These are phyloP conservation scores for Vimba vimba DNA, from an alignment of 2,113 vertebrate genomes.

Conservation along the genomic window DNA sequence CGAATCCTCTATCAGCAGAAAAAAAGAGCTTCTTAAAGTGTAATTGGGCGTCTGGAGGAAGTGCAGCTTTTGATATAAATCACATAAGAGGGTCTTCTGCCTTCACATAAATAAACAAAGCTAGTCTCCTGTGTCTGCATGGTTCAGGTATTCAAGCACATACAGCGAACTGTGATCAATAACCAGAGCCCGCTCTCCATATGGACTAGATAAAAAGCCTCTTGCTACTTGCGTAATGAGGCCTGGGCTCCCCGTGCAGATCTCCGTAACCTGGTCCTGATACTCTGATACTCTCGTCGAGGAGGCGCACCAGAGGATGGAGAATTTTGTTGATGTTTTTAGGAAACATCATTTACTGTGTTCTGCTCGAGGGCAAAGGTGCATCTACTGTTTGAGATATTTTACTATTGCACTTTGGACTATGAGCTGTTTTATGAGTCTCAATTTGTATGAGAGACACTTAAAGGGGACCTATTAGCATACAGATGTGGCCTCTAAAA, in stretches of 20 bases:
- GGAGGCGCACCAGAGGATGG: not conserved
- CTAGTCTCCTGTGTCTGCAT: conserved; percentile 13
- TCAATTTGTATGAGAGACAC: not conserved
- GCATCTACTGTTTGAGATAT: not conserved
- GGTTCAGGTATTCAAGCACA: conserved; percentile 1
- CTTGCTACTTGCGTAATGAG: conserved; percentile 41
- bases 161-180: conserved; percentile 43
- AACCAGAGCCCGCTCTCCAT: conserved; percentile 30
- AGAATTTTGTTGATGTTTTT: conserved; percentile 27
- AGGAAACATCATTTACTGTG: not conserved
- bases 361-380: not conserved
- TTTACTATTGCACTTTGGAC: not conserved
- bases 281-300: not conserved
- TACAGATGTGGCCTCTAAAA: too few relatives aligned
- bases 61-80: conserved; percentile 11
- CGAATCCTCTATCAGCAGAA: not conserved
- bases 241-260: not conserved
- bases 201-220: conserved; percentile 38
- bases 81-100: conserved; percentile 16
- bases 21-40: not conserved
- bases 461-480: too few relatives aligned
- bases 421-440: not conserved
- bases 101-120: conserved; percentile 38
- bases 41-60: conserved; percentile 21
- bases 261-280: conserved; percentile 36